A percentile compares a stretch with the other conserved stretches of the same genome.
phyloP scores from a whole-genome alignment of 2,113 vertebrate species.

The Ascaphus truei region DNA sequence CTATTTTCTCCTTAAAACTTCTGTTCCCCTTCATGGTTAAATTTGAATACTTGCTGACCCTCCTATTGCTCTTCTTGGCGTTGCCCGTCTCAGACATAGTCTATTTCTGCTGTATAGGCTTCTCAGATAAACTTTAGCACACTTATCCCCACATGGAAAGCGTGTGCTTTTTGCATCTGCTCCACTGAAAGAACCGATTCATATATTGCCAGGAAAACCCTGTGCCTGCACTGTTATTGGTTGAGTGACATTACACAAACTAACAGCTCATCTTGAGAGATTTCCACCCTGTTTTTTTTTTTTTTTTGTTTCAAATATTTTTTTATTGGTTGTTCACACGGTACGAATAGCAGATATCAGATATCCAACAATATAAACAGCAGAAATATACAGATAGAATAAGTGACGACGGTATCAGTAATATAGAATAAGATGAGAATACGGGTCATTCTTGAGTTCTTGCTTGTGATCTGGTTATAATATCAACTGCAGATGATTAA shows the following conservation, averaged over 20 bases:
- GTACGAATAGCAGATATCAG: too few relatives aligned
- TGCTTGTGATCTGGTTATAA: too few relatives aligned
- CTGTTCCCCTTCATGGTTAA: slow-evolving; percentile 64
- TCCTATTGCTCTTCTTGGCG: neutral
- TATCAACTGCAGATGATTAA: too few relatives aligned
- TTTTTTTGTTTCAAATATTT: too few relatives aligned
- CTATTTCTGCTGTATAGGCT: slow-evolving; percentile 39
- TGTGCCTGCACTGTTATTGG: slow-evolving; percentile 44
- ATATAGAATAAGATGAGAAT: too few relatives aligned
- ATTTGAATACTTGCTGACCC: slow-evolving; percentile 46
- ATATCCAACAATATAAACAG: too few relatives aligned
- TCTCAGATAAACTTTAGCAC: slow-evolving; percentile 53
- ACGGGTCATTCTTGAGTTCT: too few relatives aligned
- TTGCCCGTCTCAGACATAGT: slow-evolving; percentile 43
- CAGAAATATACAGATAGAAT: too few relatives aligned
- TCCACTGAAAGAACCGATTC: slow-evolving; percentile 24
- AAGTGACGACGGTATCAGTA: too few relatives aligned
- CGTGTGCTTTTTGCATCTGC: slow-evolving; percentile 42
- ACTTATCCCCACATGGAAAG: slow-evolving; percentile 50
- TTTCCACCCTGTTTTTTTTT: slow-evolving; percentile 39
- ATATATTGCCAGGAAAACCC: slow-evolving; percentile 43
- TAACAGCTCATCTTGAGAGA: slow-evolving; percentile 46
- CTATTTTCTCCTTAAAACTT: slow-evolving; percentile 70
- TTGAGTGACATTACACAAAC: slow-evolving; percentile 45
- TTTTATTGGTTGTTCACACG: too few relatives aligned